Percentiles rank a stretch among this genome's conserved stretches.
These are phyloP conservation scores for Dicranocentrus wangi DNA, from an alignment of 2,888 invertebrate species.

Conservation along the genomic window DNA sequence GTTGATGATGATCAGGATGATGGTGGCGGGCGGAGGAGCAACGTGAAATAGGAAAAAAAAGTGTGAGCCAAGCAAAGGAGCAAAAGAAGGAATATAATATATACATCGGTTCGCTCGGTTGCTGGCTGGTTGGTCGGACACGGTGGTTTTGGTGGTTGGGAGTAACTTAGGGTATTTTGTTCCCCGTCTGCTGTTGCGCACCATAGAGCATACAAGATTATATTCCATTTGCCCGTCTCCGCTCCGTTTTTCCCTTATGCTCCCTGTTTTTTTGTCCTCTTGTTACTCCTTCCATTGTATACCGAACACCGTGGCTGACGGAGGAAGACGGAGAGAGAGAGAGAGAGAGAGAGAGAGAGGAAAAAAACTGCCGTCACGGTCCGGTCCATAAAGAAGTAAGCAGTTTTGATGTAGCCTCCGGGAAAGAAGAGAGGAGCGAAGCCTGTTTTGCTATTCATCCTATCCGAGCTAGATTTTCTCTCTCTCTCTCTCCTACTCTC, in stretches of 20 bases:
- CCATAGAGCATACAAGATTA: constrained; percentile 16
- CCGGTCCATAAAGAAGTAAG: constrained; percentile 37
- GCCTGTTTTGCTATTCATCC: constrained; percentile 18
- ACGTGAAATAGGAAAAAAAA: too few relatives aligned
- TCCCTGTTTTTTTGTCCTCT: constrained; percentile 13
- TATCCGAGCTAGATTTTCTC: constrained; percentile 17
- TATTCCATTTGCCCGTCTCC: neutral
- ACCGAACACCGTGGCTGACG: neutral
- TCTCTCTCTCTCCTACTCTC: constrained; percentile 9
- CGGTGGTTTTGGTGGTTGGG: constrained; percentile 45
- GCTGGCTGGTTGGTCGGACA: constrained; percentile 3
- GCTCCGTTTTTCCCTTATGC: neutral
- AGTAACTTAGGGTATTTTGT: constrained; percentile 41
- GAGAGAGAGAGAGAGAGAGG: constrained; percentile 19
- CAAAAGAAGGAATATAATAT: too few relatives aligned
- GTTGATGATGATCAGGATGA: constrained; percentile 10
- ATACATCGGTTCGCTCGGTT: constrained; percentile 45
- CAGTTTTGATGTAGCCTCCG: constrained; percentile 57
- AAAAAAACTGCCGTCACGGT: constrained; percentile 49
- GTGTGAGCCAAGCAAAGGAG: constrained; percentile 7
- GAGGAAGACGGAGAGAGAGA: neutral
- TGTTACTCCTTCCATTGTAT: constrained; percentile 6
- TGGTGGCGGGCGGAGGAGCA: constrained; percentile 33
- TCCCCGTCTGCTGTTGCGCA: constrained; percentile 30
- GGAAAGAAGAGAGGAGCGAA: constrained; percentile 59